These are phyloP conservation scores for Epistrophe eligans DNA, from an alignment of 2,888 invertebrate species.

Conservation along the genomic window DNA sequence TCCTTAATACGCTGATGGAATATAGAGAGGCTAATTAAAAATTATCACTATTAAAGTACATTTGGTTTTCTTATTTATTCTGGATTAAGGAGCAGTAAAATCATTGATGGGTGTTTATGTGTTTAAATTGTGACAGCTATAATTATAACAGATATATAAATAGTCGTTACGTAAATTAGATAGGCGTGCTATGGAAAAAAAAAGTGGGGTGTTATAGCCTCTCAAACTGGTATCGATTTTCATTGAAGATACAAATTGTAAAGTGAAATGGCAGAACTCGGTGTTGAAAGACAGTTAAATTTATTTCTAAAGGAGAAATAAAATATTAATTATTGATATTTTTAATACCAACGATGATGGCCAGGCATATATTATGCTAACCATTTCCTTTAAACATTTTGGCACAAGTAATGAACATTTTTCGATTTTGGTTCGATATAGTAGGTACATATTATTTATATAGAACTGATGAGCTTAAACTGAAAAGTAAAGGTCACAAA, in stretches of 20 bases:
- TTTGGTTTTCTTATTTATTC: conserved; percentile 31
- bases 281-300: conserved; percentile 13
- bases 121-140: conserved; percentile 61
- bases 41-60: conserved; percentile 50
- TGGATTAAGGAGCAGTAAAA: conserved; percentile 57
- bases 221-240: conserved; percentile 25
- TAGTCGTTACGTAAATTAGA: conserved; percentile 56
- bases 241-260: conserved; percentile 27
- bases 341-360: not conserved
- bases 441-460: too few relatives aligned
- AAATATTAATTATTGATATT: conserved; percentile 15
- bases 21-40: conserved; percentile 62
- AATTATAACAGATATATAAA: conserved; percentile 48
- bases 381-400: not conserved
- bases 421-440: too few relatives aligned
- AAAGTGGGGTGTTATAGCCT: not conserved
- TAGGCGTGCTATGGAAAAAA: conserved; percentile 12
- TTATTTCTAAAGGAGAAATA: not conserved
- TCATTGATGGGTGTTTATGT: conserved; percentile 61
- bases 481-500: too few relatives aligned
- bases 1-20: conserved; percentile 49
- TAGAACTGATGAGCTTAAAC: too few relatives aligned
- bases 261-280: conserved; percentile 23
- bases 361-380: not conserved
- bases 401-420: not conserved